Base-by-base conservation (phyloP, 2,888 invertebrate species). In the Brachyptera risi region DNA sequence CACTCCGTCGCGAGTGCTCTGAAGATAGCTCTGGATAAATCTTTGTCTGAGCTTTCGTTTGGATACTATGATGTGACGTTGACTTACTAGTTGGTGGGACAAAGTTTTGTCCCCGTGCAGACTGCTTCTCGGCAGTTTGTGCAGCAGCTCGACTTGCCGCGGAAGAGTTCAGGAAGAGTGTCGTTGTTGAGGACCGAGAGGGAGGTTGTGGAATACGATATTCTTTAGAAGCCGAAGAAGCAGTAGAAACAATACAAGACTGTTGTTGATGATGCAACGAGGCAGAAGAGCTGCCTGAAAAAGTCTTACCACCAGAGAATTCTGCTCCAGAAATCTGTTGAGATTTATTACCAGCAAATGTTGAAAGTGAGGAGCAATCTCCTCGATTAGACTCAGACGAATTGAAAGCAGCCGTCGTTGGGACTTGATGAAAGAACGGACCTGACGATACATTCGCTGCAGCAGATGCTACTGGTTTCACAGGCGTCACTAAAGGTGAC, bases 31-130 rank as follows among this genome's bases (percentile, higher is more conserved):
- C 89, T 59, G 88, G 86, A 74, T 89, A 89, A 69, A 86, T 83
- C 78, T 90, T 90, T 68, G 86, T 82, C 77, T 88, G 87, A 67
- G 87, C 86, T 76, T 90, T 89, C 64, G 87, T 85, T 75, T 88
- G 88, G 68, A 87, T 83, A 63, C 75, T 75, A 69, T 77, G 78
- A 47, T 71, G 69, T 5, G 67, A 49, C 58, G 79, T 78, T 27
- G 78, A 74, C 72, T 80, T 80, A 57, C 70, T 69, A 49, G 65
- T 61, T 31, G 59, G 65, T 68, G 83, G 79, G 35, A 81, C 78
- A 72, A 82, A 83, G 68, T 78, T 79, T 68, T 75, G 77, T 77
- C 47, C 72, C 68, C 63, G 71, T 66, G 56, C 42, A 66, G 70
- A 13, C 70, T 65, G 59, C 69, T 75, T 66, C 58, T 68, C 67